Evolutionary conservation across 2,797 vertebrate species (phyloP), one percentile per base, ranked within the genome.

Genomic region (Harpagifer antarcticus): DNA sequence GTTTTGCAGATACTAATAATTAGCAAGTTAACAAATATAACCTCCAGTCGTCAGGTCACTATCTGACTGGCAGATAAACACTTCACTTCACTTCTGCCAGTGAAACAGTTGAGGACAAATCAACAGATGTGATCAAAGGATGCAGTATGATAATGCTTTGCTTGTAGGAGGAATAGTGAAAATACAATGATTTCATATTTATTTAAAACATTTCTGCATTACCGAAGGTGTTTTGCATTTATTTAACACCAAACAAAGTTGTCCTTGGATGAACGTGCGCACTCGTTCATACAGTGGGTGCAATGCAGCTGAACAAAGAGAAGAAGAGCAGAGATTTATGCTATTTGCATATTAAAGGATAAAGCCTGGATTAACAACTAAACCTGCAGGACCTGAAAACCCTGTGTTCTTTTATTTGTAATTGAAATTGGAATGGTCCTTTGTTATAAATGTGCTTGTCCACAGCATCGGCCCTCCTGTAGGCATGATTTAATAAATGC

Each of bases 291-390:
- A 47, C 62, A 74, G 60, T 14, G 31, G 60, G 20, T 3, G 72
- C 63, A 42, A 65, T 23, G 63, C 55, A 77, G 68, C 31, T 45
- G 65, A 72, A 67, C 57, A 73, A 62, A 67, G 20, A 56, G 20
- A 69, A 72, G 31, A 63, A 48, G 17, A 74, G 56, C 62, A 20
- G 42, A 53, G 61, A 68, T 33, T 72, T 59, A 9, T 23, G 0
- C 11, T 3, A 76, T 83, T 84, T 86, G 76, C 77, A 83, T 79
- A 81, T 76, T 68, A 79, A 72, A 81, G 68, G 53, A 49, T 79
- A 66, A 75, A 80, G 58, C 59, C 74, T 72, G 77, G 81, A 85
- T 86, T 65, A 79, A 44, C 50, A 45, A 62, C 33, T 5, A 19
- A 43, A 40, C 78, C 73, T 44, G 61, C 73, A 45, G 57, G 42